Base-by-base conservation (phyloP, 1,140 invertebrate genomes). In the Drosophila pectinifera region DNA sequence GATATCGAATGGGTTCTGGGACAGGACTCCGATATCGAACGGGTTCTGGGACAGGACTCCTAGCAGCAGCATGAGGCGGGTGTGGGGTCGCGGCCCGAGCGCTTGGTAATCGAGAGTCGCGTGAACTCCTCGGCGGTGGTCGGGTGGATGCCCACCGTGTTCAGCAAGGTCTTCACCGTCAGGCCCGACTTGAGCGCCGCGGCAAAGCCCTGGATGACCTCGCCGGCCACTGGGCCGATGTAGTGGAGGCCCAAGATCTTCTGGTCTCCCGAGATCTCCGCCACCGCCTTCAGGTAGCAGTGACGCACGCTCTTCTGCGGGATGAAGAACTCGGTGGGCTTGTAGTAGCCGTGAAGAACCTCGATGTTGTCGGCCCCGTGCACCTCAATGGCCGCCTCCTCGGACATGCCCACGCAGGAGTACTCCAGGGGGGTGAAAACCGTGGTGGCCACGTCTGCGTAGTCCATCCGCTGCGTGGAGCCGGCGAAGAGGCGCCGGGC, bases 351-450 rank as follows among this genome's bases (percentile, higher is more conserved):
- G 93, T 99, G 98, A 91, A 98, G 99, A 26, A 99, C 93, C 91
- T 97, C 96, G 22, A 97, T 91, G 45, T 95, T 94, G 6, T 96
- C 95, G 43, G 94, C 94, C 7, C 96, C 95, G 80, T 94, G 93
- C 55, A 92, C 89, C 36, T 93, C 91, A 3, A 96, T 93, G 0
- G 98, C 98, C 54, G 93, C 94, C 92, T 99, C 98, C 93, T 99
- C 98, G 76, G 97, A 96, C 41, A 98, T 93, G 11, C 98, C 99
- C 48, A 98, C 97, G 90, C 95, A 96, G 1, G 97, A 97, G 92
- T 99, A 99, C 93, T 99, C 99, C 0, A 99, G 89, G 2, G 98
- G 98, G 39, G 97, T 99, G 92, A 99, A 99, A 1, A 99, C 96
- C 3, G 98, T 99, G 28, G 98, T 99, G 24, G 98, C 97, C 4